Evolutionary conservation across 2,888 invertebrate species (phyloP), one percentile per base, ranked within the genome.

Genomic region (Griposia aprilina): DNA sequence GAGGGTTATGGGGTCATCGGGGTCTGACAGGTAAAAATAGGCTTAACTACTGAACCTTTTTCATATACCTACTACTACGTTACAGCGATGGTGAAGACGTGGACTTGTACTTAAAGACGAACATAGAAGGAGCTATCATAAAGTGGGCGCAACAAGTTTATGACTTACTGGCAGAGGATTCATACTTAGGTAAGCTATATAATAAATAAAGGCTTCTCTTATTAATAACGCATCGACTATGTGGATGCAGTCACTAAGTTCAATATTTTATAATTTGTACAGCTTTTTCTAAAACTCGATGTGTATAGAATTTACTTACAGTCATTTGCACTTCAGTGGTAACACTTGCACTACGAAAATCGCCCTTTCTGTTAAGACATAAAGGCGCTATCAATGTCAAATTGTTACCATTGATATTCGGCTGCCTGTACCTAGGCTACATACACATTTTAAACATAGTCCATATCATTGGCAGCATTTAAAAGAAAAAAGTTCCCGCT

Each of bases 91-190:
- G 97, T 76, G 97, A 96, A 93, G 95, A 96, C 26, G 96, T 97
- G 50, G 98, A 98, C 93, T 95, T 98, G 72, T 96, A 97, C 75
- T 95, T 99, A 88, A 98, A 98, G 92, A 98, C 98, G 76, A 98
- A 98, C 69, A 97, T 99, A 78, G 99, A 99, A 95, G 98, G 98
- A 57, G 98, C 98, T 66, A 97, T 99, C 3, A 98, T 98, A 83
- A 98, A 98, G 92, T 99, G 99, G 99, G 97, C 98, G 4, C 97
- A 97, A 72, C 98, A 98, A 91, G 98, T 98, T 55, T 97, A 98
- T 81, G 98, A 98, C 90, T 97, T 99, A 57, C 94, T 99, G 50
- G 97, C 98, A 87, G 98, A 98, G 90, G 98, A 98, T 86, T 98
- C 98, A 0, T 97, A 97, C 69, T 97, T 98, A 78, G 94, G 97